Base-by-base conservation (phyloP, 2,113 vertebrate genomes). In the Crotalus helleri region DNA sequence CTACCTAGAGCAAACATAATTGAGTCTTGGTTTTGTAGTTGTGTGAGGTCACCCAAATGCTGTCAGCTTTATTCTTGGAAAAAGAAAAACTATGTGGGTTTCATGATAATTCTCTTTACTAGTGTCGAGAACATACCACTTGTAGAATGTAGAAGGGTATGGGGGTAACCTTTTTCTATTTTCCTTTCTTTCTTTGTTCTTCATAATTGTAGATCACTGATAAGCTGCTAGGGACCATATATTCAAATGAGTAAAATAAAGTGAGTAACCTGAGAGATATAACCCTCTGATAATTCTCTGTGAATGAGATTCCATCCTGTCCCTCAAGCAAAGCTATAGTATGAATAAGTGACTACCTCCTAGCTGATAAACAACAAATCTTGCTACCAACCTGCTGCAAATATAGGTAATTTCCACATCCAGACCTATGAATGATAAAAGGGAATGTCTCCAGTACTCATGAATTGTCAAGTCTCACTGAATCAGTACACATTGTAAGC, bases 141-240 rank as follows among this genome's bases (percentile, higher is more conserved):
- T 53, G 26, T 15, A 92, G 15, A 6, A 8, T 85, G 8, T 5
- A 0, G 19, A 46, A 92, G 51, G 15, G 53, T 33, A 85, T 39
- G 33, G 6, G 2, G 33, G 17, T 44, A 33, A 54, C 89, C 90
- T 74, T 0, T 49, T 5, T 91, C 91, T 49, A 10, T 0, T 88
- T 91, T 95, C 91, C 53, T 92, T 94, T 90, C 29, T 87, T 0
- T 0, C 13, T 85, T 61, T 93, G 15, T 1, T 49, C 93, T 95
- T 94, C 46, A 2, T 93, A 69, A 11, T 90, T 46, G 57, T 7
- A 21, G 12, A 7, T 90, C 46, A 55, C 26, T 90, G 64, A 44
- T 69, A 57, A 59, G 85, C 44, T 54, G 6, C 12, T 61, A 17
- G 87, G 2, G 26, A n/a, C 2, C 49, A n/a, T 33, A 88, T 58